These are phyloP conservation scores for Ciconia stormi DNA, from an alignment of 2,113 vertebrate genomes.

Conservation along the genomic window DNA sequence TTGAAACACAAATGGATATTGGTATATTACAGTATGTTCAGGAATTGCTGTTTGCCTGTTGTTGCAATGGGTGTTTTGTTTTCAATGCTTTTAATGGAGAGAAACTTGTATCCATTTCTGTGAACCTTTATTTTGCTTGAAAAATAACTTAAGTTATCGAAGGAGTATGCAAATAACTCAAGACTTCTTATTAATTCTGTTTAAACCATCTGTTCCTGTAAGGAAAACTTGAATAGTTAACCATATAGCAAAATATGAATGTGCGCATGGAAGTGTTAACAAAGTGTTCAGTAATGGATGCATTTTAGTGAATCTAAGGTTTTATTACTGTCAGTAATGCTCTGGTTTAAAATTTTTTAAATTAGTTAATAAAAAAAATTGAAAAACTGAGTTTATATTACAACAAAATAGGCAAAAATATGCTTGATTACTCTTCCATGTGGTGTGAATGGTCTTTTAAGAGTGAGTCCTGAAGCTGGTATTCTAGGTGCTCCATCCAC, in stretches of 20 bases:
- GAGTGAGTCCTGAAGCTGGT: not conserved
- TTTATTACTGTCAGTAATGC: slow-evolving; percentile 8
- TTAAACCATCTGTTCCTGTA: slow-evolving; percentile 48
- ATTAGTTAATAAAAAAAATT: not conserved
- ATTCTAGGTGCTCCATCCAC: not conserved
- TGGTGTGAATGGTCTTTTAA: not conserved
- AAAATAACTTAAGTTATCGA: slow-evolving; percentile 58
- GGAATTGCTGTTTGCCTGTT: slow-evolving; percentile 7
- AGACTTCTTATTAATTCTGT: slow-evolving; percentile 52
- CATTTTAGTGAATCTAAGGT: slow-evolving; percentile 10
- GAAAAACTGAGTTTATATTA: not conserved
- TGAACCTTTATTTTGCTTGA: slow-evolving; percentile 57
- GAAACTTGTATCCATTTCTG: slow-evolving; percentile 11
- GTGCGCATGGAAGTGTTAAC: not conserved
- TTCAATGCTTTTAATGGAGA: slow-evolving; percentile 47
- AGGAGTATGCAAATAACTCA: slow-evolving; percentile 67
- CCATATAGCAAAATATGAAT: not conserved
- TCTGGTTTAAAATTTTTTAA: not conserved
- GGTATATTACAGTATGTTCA: not conserved
- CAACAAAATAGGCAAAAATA: not conserved
- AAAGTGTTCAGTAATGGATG: not conserved
- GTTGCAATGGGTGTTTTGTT: slow-evolving; percentile 17
- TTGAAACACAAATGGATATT: not conserved
- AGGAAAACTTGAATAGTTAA: slow-evolving; percentile 24
- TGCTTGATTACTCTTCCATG: not conserved